Conservation (phyloP, 2,113 vertebrate species). For the Indri indri region DNA sequence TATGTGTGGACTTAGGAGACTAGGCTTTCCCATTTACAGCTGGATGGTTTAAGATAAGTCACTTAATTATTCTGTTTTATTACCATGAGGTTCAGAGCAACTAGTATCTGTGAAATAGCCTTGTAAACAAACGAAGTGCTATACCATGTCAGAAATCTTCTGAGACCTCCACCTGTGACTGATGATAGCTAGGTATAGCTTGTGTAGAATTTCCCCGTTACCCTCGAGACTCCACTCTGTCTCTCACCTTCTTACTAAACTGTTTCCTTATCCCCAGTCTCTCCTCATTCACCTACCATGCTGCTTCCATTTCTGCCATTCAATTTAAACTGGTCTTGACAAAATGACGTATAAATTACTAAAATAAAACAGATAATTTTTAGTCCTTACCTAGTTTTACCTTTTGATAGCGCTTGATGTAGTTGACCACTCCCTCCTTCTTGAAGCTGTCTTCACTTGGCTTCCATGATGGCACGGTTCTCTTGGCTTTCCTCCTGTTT, state of each 20-base stretch:
- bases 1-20: background rate
- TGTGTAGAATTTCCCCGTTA: background rate
- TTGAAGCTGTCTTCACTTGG: background rate
- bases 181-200: background rate
- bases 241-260: background rate
- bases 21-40: background rate
- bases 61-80: background rate
- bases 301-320: background rate
- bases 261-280: background rate
- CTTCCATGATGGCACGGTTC: background rate
- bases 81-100: background rate
- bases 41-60: background rate
- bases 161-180: background rate
- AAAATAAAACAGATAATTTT: background rate
- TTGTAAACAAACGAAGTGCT: background rate
- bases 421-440: background rate
- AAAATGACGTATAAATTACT: conserved; percentile 28
- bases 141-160: background rate
- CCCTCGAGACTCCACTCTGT: background rate
- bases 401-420: background rate
- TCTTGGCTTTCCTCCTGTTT: background rate
- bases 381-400: background rate
- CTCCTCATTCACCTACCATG: background rate
- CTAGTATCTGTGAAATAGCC: background rate
- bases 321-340: background rate